phyloP scores from a whole-genome alignment of 2,797 vertebrate species.

The Pygocentrus nattereri region DNA sequence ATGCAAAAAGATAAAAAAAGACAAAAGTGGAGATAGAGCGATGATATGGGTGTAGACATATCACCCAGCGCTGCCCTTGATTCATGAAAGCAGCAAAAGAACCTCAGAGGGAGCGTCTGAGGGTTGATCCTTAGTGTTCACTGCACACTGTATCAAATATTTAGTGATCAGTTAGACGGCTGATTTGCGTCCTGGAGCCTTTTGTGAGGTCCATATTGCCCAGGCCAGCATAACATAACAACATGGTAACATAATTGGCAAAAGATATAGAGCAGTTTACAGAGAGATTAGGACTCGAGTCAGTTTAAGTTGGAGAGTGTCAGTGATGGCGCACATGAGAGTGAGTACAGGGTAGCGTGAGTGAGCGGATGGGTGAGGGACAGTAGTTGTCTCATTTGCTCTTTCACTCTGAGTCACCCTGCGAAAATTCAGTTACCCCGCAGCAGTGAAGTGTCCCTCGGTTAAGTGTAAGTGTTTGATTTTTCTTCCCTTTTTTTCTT shows the following conservation, averaged over 20 bases:
- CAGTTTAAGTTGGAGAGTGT: not conserved
- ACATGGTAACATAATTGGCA: not conserved
- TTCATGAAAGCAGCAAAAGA: not conserved
- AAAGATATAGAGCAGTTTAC: not conserved
- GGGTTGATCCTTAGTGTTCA: too few species aligned
- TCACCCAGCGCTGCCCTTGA: too few species aligned
- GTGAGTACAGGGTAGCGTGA: not conserved
- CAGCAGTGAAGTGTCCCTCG: slow-evolving; percentile 62
- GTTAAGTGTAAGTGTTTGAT: slow-evolving; percentile 48
- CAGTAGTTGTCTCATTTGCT: slow-evolving; percentile 21
- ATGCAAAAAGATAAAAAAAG: too few species aligned
- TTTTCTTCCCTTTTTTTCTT: not conserved
- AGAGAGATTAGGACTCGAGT: not conserved
- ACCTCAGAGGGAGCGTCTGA: too few species aligned
- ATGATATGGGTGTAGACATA: not conserved
- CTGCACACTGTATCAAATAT: not conserved
- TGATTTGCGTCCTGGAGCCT: not conserved
- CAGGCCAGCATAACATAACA: not conserved
- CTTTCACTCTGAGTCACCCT: slow-evolving; percentile 65
- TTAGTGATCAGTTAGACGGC: not conserved
- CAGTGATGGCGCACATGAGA: not conserved
- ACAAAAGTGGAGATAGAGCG: too few species aligned
- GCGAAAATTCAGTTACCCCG: slow-evolving; percentile 73
- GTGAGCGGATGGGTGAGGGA: slow-evolving; percentile 38
- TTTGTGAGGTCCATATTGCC: not conserved